Percentiles rank a stretch among this genome's conserved stretches.
Evolutionary conservation across 2,113 vertebrate species (phyloP).

Genomic region (Hydrochoerus hydrochaeris): DNA sequence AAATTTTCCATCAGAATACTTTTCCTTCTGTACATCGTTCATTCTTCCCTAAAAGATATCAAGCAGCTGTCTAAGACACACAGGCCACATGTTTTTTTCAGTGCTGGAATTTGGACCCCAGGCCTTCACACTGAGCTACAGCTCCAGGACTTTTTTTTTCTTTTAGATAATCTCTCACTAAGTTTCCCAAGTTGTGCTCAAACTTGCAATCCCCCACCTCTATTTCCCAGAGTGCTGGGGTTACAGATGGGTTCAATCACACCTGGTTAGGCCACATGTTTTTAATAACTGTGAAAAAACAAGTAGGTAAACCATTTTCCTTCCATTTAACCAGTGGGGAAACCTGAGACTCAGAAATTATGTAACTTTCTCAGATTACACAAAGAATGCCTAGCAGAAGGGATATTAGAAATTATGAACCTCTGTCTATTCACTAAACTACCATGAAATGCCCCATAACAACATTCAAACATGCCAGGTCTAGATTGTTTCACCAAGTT

Average conservation of each 20-base stretch:
- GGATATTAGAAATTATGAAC: constrained; percentile 29
- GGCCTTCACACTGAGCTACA: neutral
- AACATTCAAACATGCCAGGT: neutral
- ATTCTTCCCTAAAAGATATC: constrained; percentile 36
- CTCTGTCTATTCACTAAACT: neutral
- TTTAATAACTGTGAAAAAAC: constrained; percentile 65
- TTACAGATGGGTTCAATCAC: neutral
- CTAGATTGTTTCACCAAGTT: constrained; percentile 19
- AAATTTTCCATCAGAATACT: constrained; percentile 49
- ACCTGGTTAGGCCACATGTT: neutral
- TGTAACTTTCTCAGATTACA: constrained; percentile 52
- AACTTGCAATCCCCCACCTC: neutral
- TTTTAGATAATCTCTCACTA: neutral
- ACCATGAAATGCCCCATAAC: neutral
- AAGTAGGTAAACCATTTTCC: constrained; percentile 50
- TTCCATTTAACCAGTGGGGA: constrained; percentile 27
- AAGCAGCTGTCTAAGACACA: constrained; percentile 24
- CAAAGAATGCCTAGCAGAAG: constrained; percentile 41
- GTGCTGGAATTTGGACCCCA: neutral
- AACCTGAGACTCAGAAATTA: constrained; percentile 58
- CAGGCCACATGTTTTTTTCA: neutral
- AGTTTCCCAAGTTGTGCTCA: neutral
- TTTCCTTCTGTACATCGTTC: constrained; percentile 41
- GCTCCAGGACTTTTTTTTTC: neutral
- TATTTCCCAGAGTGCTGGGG: neutral